These are phyloP conservation scores for Cotesia typhae DNA, from an alignment of 1,140 invertebrate genomes.

Conservation along the genomic window DNA sequence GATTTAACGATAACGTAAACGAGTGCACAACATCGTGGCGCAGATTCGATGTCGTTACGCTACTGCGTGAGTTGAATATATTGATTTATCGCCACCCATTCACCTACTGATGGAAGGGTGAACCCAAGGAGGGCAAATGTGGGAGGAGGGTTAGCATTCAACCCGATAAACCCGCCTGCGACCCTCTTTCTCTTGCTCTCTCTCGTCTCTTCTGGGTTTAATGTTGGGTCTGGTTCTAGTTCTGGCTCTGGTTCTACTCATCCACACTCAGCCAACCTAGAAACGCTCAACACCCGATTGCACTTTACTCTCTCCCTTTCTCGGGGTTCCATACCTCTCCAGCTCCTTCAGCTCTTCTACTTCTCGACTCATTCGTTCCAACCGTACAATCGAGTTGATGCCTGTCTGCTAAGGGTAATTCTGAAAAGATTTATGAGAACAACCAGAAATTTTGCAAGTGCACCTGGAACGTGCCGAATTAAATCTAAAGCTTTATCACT, in stretches of 20 bases:
- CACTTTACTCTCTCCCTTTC: conserved; percentile 33
- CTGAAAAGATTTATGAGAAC: conserved; percentile 24
- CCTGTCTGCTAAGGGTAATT: neutral
- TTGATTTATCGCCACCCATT: conserved; percentile 56
- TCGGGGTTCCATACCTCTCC: neutral
- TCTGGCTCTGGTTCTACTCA: neutral
- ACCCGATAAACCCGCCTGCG: conserved; percentile 29
- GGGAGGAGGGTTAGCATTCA: conserved; percentile 8
- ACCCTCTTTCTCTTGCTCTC: neutral
- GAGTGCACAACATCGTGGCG: conserved; percentile 40
- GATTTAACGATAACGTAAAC: conserved; percentile 27
- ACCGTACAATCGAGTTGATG: conserved; percentile 9
- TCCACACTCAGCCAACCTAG: conserved; percentile 13
- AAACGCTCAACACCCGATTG: conserved; percentile 35
- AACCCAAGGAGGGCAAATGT: neutral
- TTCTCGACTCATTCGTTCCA: conserved; percentile 12
- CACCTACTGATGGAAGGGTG: conserved; percentile 30
- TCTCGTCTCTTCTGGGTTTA: too few relatives aligned
- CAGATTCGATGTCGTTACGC: conserved; percentile 56
- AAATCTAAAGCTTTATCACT: neutral
- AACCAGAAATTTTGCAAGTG: conserved; percentile 17
- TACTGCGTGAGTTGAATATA: conserved; percentile 60
- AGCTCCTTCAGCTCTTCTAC: neutral
- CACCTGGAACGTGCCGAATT: conserved; percentile 18
- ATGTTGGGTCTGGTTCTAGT: too few relatives aligned